phyloP scores from a whole-genome alignment of 2,113 vertebrate genomes.

The Otolemur garnettii region DNA sequence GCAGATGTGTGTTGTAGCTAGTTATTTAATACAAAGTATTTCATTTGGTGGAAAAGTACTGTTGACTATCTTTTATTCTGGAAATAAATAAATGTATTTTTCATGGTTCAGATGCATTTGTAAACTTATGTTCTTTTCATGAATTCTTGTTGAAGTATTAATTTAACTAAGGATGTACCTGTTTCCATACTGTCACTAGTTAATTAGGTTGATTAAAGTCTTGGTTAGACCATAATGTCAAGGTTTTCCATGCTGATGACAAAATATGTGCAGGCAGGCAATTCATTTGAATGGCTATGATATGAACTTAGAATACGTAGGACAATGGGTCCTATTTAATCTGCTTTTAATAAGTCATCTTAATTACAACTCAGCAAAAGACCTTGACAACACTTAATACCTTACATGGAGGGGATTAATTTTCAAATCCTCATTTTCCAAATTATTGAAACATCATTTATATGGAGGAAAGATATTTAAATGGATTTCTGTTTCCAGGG shows the following conservation, averaged over 20 bases:
- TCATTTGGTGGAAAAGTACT: conserved; percentile 20
- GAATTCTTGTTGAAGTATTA: conserved; percentile 65
- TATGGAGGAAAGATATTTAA: background rate
- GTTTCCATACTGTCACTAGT: conserved; percentile 67
- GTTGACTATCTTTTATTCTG: background rate
- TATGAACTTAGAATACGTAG: conserved; percentile 69
- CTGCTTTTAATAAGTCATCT: conserved; percentile 73
- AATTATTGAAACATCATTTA: conserved; percentile 46
- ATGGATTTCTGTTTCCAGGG: background rate
- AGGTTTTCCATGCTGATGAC: conserved; percentile 63
- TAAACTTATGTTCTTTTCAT: conserved; percentile 49
- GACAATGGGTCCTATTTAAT: conserved; percentile 72
- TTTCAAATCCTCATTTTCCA: conserved; percentile 56
- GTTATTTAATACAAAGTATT: conserved; percentile 35
- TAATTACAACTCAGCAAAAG: conserved; percentile 76
- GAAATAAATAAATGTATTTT: conserved; percentile 63
- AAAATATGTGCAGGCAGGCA: conserved; percentile 69
- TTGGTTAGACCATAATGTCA: conserved; percentile 69
- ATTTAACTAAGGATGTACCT: conserved; percentile 57
- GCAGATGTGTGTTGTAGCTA: background rate
- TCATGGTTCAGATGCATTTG: conserved; percentile 61
- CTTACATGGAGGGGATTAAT: conserved; percentile 56
- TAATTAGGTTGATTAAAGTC: conserved; percentile 81
- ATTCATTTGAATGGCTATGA: conserved; percentile 74
- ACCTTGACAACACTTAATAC: conserved; percentile 63